Evolutionary conservation across 2,888 invertebrate genomes (phyloP).

Genomic region (Spatulosminthurus flaviceps): DNA sequence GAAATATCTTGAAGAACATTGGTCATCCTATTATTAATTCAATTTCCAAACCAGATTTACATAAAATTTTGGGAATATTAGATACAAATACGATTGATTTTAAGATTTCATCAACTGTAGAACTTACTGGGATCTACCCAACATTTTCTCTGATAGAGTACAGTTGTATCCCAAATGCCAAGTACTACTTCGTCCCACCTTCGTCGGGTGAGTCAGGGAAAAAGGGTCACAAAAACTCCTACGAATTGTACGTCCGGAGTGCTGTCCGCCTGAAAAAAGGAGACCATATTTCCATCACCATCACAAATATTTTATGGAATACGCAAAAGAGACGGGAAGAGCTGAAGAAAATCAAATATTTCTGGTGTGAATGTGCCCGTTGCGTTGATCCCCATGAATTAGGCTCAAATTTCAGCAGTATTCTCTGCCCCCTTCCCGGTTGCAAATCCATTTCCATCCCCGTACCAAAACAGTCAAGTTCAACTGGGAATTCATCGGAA

Average conservation of each 20-base stretch:
- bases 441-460: slow-evolving; percentile 52
- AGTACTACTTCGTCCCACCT: slow-evolving; percentile 61
- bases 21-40: slow-evolving; percentile 51
- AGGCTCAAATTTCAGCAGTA: slow-evolving; percentile 61
- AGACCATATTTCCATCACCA: slow-evolving; percentile 56
- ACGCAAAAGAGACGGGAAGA: slow-evolving; percentile 61
- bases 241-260: slow-evolving; percentile 59
- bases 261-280: slow-evolving; percentile 57
- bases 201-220: slow-evolving; percentile 66
- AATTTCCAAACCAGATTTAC: slow-evolving; percentile 59
- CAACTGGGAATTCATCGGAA: not conserved
- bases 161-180: slow-evolving; percentile 57
- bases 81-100: slow-evolving; percentile 59
- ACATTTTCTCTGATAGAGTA: slow-evolving; percentile 59
- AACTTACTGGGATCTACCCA: slow-evolving; percentile 55
- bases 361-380: slow-evolving; percentile 61
- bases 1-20: slow-evolving; percentile 51
- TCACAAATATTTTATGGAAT: slow-evolving; percentile 62
- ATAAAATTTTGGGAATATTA: slow-evolving; percentile 60
- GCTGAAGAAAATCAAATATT: slow-evolving; percentile 60
- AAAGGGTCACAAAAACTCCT: slow-evolving; percentile 45
- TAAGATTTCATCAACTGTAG: slow-evolving; percentile 52
- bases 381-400: slow-evolving; percentile 61
- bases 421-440: slow-evolving; percentile 58
- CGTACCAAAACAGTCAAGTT: slow-evolving; percentile 9